These are phyloP conservation scores for Octodon degus DNA, from an alignment of 2,113 vertebrate genomes.

Conservation along the genomic window DNA sequence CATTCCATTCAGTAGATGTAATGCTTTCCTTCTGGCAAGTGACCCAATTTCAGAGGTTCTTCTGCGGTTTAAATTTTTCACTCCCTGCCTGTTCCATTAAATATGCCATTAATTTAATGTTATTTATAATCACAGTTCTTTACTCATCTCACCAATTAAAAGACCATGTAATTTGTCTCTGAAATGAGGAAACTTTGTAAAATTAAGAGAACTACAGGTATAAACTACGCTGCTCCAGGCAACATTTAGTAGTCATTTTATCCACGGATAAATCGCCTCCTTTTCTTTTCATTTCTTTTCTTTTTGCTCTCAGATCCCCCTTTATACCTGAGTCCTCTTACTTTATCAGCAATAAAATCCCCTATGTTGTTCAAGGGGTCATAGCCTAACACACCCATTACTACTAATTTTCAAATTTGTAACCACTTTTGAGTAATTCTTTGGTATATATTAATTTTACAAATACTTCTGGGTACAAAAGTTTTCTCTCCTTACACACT, in stretches of 20 bases:
- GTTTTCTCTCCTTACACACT: conserved; percentile 1
- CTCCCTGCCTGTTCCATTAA: conserved; percentile 54
- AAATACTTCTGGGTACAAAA: conserved; percentile 25
- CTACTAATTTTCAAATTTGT: neutral
- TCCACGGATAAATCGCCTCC: neutral
- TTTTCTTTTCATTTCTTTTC: neutral
- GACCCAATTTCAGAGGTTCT: conserved; percentile 52
- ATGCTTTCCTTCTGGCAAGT: conserved; percentile 39
- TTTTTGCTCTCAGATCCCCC: neutral
- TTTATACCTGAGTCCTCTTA: neutral
- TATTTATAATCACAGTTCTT: conserved; percentile 65
- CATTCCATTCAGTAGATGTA: neutral
- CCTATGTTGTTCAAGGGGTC: neutral
- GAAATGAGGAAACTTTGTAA: conserved; percentile 19
- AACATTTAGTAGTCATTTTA: neutral
- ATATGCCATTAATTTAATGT: conserved; percentile 66
- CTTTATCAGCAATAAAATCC: neutral
- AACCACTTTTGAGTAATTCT: conserved; percentile 35
- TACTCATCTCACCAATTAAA: conserved; percentile 58
- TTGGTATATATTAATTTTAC: conserved; percentile 27
- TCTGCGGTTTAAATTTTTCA: conserved; percentile 46
- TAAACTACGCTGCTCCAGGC: neutral
- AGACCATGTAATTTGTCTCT: conserved; percentile 44
- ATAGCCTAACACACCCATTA: neutral
- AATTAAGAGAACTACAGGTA: neutral